These are phyloP conservation scores for Rhegmatorhina hoffmannsi DNA, from an alignment of 2,113 vertebrate genomes.

Conservation along the genomic window DNA sequence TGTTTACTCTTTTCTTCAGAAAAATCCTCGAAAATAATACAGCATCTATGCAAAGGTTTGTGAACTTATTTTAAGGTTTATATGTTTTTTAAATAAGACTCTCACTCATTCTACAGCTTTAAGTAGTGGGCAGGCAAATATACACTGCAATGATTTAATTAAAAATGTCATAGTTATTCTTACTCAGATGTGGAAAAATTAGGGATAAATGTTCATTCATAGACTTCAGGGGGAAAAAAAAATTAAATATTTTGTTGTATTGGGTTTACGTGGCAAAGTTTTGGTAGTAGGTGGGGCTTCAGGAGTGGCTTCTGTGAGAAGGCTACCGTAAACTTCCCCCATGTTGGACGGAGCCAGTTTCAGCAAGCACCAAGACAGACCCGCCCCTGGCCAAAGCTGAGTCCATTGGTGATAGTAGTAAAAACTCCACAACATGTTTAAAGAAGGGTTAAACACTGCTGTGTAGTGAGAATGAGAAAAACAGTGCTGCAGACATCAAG, in stretches of 20 bases:
- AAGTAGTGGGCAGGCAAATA: neutral
- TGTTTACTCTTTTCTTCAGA: neutral
- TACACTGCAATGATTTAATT: neutral
- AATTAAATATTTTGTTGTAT: neutral
- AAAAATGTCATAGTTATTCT: neutral
- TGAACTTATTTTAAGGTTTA: neutral
- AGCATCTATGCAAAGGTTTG: neutral
- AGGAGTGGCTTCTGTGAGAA: neutral
- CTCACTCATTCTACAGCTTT: neutral
- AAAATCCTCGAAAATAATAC: neutral
- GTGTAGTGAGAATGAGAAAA: neutral
- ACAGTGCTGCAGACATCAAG: neutral
- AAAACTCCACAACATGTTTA: fast-evolving
- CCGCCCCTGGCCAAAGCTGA: neutral
- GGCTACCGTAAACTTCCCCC: neutral
- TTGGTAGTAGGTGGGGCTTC: neutral
- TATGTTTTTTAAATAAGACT: neutral
- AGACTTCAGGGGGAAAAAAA: neutral
- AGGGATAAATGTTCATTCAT: neutral
- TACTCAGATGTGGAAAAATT: neutral
- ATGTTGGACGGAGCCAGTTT: neutral
- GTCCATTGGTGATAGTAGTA: neutral
- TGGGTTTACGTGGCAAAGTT: neutral
- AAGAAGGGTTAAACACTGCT: neutral
- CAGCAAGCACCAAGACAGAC: neutral